phyloP scores from a whole-genome alignment of 23 tunicate genomes.

The Phallusia fumigata region DNA sequence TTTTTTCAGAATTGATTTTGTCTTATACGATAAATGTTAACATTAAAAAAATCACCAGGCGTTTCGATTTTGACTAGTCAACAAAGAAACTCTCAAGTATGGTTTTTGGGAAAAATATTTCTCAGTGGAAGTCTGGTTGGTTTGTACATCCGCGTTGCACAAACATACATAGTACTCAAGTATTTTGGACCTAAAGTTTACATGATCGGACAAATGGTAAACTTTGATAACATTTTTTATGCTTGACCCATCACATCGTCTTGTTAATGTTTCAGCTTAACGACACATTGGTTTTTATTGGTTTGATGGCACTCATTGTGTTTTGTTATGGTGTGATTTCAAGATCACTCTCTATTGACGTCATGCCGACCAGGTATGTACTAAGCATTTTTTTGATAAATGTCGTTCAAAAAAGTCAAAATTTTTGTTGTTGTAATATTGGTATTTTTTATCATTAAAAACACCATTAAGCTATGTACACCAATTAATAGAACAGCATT shows the following conservation, averaged over 20 bases:
- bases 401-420: too few species aligned
- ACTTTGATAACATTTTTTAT: background rate
- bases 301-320: background rate
- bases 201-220: slow-evolving; percentile 8
- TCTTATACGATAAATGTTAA: slow-evolving; percentile 4
- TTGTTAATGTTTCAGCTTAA: background rate
- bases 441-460: too few species aligned
- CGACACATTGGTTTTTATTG: background rate
- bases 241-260: background rate
- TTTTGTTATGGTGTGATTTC: background rate
- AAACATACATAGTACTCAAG: background rate
- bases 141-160: background rate
- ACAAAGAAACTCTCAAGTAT: background rate
- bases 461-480: too few species aligned
- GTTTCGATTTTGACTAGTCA: background rate
- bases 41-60: background rate
- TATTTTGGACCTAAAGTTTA: background rate
- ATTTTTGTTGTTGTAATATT: too few species aligned
- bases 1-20: background rate
- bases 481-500: too few species aligned
- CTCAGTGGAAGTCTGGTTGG: background rate
- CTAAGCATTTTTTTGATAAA: too few species aligned
- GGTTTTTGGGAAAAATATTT: slow-evolving; percentile 1
- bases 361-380: background rate
- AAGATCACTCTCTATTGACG: background rate